Base-by-base conservation (phyloP, 1,140 invertebrate genomes). In the Eufriesea mexicana region DNA sequence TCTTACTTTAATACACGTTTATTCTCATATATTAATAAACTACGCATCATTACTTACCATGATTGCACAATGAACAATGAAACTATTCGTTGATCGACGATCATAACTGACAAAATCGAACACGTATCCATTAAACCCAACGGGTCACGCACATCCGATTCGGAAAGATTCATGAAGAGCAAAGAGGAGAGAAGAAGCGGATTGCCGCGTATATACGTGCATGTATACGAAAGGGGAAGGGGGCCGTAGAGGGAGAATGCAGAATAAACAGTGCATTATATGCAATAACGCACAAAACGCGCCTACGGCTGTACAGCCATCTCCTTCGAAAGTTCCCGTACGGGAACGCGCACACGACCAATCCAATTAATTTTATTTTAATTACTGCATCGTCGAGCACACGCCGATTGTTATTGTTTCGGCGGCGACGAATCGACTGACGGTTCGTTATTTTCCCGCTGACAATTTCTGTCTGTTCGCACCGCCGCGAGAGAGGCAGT, bases 351-450 rank as follows among this genome's bases (percentile, higher is more conserved):
- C 81, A 64, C 89, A 89, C 79, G 85, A 78, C 70, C 91, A 90
- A 92, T 92, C 91, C 91, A 92, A 92, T 92, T 92, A 92, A 91
- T 92, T 92, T 91, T 91, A 91, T 92, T 92, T 92, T 91, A 92
- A 92, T 92, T 91, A 91, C 87, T 86, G 86, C 85, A 85, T 91
- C 86, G 89, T 67, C 86, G 87, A 84, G 59, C 89, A 83, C 78
- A 84, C 81, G 83, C 64, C 85, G 89, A 90, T 90, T 91, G 88
- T 91, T 92, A 92, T 91, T 90, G 88, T 91, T 91, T 86, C 89
- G 81, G 77, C 84, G 81, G 82, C 86, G 79, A 88, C 86, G 86
- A 89, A 88, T 89, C 87, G 84, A 85, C 79, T 79, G 71, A 59
- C 79, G 75, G 45, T 77, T 84, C 86, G 86, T 88, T 87, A 88